Evolutionary conservation across 30 jellyfish, hydroid and myxozoan genomes (phyloP).

Genomic region (Aurelia aurita complex sp. Pacific): DNA sequence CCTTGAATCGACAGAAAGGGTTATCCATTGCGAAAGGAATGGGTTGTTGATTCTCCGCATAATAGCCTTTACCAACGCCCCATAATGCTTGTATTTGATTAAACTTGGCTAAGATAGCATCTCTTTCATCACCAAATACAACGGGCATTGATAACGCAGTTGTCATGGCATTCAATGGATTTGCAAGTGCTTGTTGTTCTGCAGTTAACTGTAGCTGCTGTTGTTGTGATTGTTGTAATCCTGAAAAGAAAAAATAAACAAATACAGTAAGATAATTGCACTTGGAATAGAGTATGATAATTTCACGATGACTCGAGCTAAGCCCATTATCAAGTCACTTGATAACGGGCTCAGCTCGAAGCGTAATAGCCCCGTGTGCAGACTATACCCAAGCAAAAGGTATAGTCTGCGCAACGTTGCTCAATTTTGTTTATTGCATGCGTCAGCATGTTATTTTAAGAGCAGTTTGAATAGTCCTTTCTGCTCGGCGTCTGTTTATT

Average conservation of each 20-base stretch:
- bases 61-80: constrained; percentile 92
- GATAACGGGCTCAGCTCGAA: no score
- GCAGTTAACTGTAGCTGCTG: constrained; percentile 55
- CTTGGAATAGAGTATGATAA: no score
- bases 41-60: constrained; percentile 79
- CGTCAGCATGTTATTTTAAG: no score
- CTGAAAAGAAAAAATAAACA: background rate
- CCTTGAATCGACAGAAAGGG: constrained; percentile 90
- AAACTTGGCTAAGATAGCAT: constrained; percentile 72
- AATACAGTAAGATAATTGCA: no score
- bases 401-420: no score
- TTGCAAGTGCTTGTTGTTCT: constrained; percentile 54
- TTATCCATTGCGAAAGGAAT: constrained; percentile 75
- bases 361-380: no score
- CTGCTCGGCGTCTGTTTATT: no score
- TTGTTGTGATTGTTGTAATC: constrained; percentile 50
- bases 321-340: no score
- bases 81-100: constrained; percentile 88
- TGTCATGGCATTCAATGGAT: constrained; percentile 86
- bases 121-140: constrained; percentile 92
- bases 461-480: no score
- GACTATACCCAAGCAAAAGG: no score
- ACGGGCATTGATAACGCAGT: constrained; percentile 88
- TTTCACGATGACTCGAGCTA: no score
- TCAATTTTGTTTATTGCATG: no score